Evolutionary conservation across 2,888 invertebrate genomes (phyloP).

Genomic region (Brachycybe producta): DNA sequence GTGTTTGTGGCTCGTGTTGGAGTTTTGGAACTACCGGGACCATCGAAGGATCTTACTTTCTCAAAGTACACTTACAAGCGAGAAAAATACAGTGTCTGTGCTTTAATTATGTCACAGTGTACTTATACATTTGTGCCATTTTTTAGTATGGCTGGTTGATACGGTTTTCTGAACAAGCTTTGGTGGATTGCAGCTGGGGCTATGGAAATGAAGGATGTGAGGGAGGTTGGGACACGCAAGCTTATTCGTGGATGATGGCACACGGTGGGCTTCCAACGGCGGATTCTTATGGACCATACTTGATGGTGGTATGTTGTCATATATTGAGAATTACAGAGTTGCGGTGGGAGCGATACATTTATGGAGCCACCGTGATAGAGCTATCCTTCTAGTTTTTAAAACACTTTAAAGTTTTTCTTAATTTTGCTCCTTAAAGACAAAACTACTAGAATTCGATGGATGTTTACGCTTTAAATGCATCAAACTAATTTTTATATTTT

Average conservation of each 20-base stretch:
- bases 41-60: constrained; percentile 49
- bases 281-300: constrained; percentile 35
- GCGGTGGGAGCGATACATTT: too few relatives aligned
- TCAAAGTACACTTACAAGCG: background rate
- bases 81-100: too few relatives aligned
- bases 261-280: constrained; percentile 33
- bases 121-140: background rate
- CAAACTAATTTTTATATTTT: constrained; percentile 36
- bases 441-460: too few relatives aligned
- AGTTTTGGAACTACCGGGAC: constrained; percentile 88
- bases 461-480: background rate
- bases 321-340: too few relatives aligned
- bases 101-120: background rate
- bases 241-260: constrained; percentile 33
- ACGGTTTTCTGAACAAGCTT: constrained; percentile 36
- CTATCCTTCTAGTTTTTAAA: too few relatives aligned
- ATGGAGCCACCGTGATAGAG: too few relatives aligned
- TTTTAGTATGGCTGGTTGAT: constrained; percentile 22
- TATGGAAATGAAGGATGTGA: constrained; percentile 38
- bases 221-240: constrained; percentile 37
- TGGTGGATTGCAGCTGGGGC: constrained; percentile 39
- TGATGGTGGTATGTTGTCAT: constrained; percentile 29
- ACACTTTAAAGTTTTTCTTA: too few relatives aligned
- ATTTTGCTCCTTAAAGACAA: too few relatives aligned
- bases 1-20: constrained; percentile 95